Percentiles rank a stretch among this genome's conserved stretches.
These are phyloP conservation scores for Zygogramma bicolorata DNA, from an alignment of 2,888 invertebrate species.

Conservation along the genomic window DNA sequence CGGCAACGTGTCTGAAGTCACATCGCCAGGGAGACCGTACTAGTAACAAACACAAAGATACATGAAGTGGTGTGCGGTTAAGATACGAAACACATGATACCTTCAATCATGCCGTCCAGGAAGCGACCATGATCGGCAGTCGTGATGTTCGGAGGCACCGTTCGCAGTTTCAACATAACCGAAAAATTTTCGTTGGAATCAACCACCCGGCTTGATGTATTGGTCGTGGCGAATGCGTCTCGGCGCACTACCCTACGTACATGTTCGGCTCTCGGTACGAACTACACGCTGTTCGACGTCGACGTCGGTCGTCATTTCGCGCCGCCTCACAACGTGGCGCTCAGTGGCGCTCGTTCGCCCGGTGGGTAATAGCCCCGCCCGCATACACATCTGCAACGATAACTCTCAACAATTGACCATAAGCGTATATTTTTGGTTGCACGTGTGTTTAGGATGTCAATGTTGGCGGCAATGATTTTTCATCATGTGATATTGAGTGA, in stretches of 20 bases:
- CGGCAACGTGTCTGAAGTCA: neutral
- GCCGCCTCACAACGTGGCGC: constrained; percentile 55
- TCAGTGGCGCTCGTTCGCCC: constrained; percentile 48
- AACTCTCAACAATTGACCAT: too few species aligned
- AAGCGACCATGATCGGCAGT: constrained; percentile 18
- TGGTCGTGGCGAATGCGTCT: constrained; percentile 55
- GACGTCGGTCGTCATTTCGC: constrained; percentile 52
- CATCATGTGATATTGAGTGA: too few species aligned
- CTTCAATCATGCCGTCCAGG: constrained; percentile 40
- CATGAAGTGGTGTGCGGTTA: neutral
- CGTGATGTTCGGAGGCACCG: constrained; percentile 53
- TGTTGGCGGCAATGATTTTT: too few species aligned
- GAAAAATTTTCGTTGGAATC: constrained; percentile 33
- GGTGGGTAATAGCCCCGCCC: constrained; percentile 4
- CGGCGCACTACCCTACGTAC: constrained; percentile 55
- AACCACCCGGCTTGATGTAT: constrained; percentile 53
- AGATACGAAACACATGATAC: constrained; percentile 18
- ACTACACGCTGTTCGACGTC: constrained; percentile 61
- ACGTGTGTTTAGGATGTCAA: too few species aligned
- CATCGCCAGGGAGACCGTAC: constrained; percentile 3
- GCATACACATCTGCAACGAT: neutral
- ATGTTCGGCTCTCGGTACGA: constrained; percentile 54
- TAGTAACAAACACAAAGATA: neutral
- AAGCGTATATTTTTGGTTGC: too few species aligned
- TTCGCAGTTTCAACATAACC: constrained; percentile 54